Base-by-base conservation (phyloP, 2,797 vertebrate species). In the Pangasius larnaudii region DNA sequence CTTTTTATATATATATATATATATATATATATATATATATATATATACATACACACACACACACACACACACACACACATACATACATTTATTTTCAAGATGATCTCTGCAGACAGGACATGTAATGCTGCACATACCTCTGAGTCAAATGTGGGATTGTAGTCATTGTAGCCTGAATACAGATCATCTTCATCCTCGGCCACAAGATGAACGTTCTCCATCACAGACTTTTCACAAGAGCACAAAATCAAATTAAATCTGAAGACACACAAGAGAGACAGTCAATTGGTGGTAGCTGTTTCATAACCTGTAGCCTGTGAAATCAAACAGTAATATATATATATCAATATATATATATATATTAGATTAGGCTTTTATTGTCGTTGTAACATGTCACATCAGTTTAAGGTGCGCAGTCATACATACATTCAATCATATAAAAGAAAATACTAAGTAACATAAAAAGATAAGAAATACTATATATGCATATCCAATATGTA, bases 121-220 rank as follows among this genome's bases (percentile, higher is more conserved):
- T 7, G 10, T 3, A 3, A 11, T 46, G 27, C 24, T 87, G 72
- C 86, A 85, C 77, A 90, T 94, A 99, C 99, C 97, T 99, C 98
- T 0, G 96, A 96, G 90, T 99, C 97, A 95, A 97, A 99, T 0
- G 97, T 96, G 51, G 98, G 98, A 88, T 99, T 99, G 91, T 97
- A 99, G 91, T 99, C 98, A 94, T 99, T 99, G 93, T 98, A 99
- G 33, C 99, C 99, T 36, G 98, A 98, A 93, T 99, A 99, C 91
- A 99, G 95, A 90, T 99, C 98, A 69, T 99, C 98, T 80, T 98
- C 98, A 88, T 98, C 98, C 46, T 92, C 94, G 33, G 97, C 97
- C 51, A 97, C 94, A 18, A 95, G 93, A 75, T 97, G 97, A 4
- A 98, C 96, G 89, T 99, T 97, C 89, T 98, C 97, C 98, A 99